phyloP scores from a whole-genome alignment of 2,888 invertebrate species.

The Trachelus tabidus region DNA sequence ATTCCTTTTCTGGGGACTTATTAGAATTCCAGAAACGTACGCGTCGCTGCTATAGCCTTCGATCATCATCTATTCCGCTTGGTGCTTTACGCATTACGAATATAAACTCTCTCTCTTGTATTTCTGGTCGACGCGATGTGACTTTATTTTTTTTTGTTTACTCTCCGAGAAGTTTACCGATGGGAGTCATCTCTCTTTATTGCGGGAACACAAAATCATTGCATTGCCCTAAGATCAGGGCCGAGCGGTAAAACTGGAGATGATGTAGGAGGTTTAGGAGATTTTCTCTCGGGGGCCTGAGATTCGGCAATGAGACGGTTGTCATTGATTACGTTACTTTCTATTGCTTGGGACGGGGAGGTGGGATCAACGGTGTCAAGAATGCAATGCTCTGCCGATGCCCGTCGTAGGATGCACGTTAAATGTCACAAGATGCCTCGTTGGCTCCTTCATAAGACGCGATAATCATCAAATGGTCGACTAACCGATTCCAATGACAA shows the following conservation, averaged over 20 bases:
- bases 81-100: neutral
- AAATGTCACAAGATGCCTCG: too few species aligned
- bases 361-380: too few species aligned
- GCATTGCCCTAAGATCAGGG: neutral
- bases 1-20: neutral
- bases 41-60: neutral
- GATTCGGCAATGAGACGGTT: neutral
- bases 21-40: neutral
- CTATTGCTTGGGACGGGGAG: neutral
- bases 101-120: neutral
- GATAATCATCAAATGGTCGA: too few species aligned
- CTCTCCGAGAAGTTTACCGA: neutral
- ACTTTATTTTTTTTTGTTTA: neutral
- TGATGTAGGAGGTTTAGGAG: neutral
- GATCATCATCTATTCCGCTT: neutral
- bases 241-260: neutral
- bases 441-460: too few species aligned
- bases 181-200: neutral
- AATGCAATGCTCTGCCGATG: too few species aligned
- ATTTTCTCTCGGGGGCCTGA: neutral
- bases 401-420: too few species aligned
- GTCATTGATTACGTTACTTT: neutral
- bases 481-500: too few species aligned
- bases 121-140: neutral
- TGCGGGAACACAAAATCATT: too few species aligned